phyloP scores from a whole-genome alignment of 1,140 invertebrate species.

The Thereuonema tuberculata region DNA sequence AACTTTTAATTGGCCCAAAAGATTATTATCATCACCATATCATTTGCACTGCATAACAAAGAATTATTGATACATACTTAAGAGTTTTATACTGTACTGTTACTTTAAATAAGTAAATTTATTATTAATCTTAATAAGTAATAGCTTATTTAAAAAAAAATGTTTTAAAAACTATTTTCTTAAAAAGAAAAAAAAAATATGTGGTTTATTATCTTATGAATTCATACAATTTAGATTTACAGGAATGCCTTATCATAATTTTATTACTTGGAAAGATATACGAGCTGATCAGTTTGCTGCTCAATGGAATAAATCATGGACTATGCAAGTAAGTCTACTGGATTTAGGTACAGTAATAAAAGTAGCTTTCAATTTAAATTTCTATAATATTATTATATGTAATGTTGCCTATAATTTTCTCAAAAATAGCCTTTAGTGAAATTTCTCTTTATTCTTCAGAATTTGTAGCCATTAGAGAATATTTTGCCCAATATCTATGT shows the following conservation, averaged over 20 bases:
- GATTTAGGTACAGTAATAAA: background rate
- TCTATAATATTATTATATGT: too few species aligned
- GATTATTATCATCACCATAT: too few species aligned
- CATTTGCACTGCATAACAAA: too few species aligned
- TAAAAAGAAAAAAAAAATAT: background rate
- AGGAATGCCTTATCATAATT: constrained; percentile 72
- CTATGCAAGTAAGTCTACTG: constrained; percentile 49
- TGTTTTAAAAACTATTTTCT: constrained; percentile 9
- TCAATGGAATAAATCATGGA: constrained; percentile 69
- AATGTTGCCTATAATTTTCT: too few species aligned
- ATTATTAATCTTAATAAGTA: background rate
- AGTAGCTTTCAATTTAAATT: too few species aligned
- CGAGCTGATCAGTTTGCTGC: constrained; percentile 63
- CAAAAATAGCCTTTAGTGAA: too few species aligned
- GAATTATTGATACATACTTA: too few species aligned
- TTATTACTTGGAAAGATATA: constrained; percentile 93
- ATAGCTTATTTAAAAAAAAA: background rate
- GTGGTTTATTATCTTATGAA: background rate
- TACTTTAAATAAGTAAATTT: background rate
- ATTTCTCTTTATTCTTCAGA: too few species aligned
- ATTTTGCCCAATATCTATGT: too few species aligned
- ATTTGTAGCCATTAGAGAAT: too few species aligned
- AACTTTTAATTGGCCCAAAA: too few species aligned
- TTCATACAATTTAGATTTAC: constrained; percentile 39
- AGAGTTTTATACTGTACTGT: too few species aligned